Conservation (phyloP, 2,113 vertebrate genomes). For the Myotis davidii region DNA sequence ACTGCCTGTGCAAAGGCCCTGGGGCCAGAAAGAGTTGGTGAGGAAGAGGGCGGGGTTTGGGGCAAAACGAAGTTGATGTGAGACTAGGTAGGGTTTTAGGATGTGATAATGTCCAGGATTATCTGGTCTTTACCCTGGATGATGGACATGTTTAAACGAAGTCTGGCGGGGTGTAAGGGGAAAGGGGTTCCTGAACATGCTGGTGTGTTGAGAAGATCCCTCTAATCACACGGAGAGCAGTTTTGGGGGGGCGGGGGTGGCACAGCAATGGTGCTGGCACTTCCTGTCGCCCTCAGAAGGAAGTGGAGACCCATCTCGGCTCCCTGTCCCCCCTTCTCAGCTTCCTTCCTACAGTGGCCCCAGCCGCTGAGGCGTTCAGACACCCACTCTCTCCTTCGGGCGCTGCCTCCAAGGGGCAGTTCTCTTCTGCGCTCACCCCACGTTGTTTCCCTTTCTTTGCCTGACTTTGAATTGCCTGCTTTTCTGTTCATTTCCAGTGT, state of each 20-base stretch:
- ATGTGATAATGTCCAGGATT: not conserved
- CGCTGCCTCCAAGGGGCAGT: fast-evolving
- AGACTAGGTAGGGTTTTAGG: not conserved
- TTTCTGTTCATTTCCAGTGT: not conserved
- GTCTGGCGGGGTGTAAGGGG: fast-evolving
- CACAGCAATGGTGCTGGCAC: fast-evolving
- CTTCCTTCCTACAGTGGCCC: not conserved
- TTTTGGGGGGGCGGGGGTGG: not conserved
- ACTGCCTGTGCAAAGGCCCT: not conserved
- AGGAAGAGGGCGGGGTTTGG: not conserved
- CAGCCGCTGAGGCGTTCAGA: fast-evolving
- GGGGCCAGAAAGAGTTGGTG: not conserved
- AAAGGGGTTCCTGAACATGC: fast-evolving
- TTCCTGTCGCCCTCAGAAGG: not conserved
- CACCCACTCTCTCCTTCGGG: not conserved
- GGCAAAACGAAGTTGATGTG: not conserved
- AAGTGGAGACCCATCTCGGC: fast-evolving
- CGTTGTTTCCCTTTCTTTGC: not conserved
- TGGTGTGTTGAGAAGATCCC: not conserved
- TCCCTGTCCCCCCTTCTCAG: not conserved
- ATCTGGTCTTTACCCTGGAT: not conserved
- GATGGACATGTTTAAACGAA: not conserved
- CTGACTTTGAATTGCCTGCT: not conserved
- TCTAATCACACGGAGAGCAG: fast-evolving
- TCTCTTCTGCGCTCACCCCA: fast-evolving